Conservation (phyloP, 1,140 invertebrate genomes). For the Eurosta solidaginis region DNA sequence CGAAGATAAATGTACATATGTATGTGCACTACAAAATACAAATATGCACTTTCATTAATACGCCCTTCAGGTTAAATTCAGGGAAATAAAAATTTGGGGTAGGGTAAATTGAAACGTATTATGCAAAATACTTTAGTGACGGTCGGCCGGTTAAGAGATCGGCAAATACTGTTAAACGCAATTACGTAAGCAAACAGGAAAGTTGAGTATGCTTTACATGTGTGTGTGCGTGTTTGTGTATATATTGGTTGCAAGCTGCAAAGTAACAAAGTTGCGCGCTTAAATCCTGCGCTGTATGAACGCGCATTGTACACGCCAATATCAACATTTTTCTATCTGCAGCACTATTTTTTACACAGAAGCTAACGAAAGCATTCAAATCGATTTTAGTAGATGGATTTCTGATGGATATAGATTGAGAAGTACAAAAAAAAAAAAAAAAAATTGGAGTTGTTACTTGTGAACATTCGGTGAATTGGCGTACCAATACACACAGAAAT, state of each 20-base stretch:
- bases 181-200: background rate
- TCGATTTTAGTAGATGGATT: background rate
- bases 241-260: background rate
- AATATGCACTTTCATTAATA: too few species aligned
- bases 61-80: background rate
- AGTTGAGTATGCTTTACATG: too few species aligned
- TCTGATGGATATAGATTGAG: background rate
- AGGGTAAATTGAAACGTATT: background rate
- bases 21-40: background rate
- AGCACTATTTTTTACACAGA: background rate
- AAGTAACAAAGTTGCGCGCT: background rate
- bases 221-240: background rate
- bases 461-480: too few species aligned
- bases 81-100: background rate
- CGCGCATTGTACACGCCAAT: too few species aligned
- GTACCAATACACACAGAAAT: background rate
- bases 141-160: background rate
- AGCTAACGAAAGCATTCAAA: background rate
- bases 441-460: too few species aligned
- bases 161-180: conserved; percentile 2
- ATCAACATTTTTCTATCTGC: background rate
- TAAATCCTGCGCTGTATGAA: background rate
- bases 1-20: background rate
- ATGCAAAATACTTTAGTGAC: conserved; percentile 16
- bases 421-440: too few species aligned